These are phyloP conservation scores for Mimas tiliae DNA, from an alignment of 2,888 invertebrate genomes.

Conservation along the genomic window DNA sequence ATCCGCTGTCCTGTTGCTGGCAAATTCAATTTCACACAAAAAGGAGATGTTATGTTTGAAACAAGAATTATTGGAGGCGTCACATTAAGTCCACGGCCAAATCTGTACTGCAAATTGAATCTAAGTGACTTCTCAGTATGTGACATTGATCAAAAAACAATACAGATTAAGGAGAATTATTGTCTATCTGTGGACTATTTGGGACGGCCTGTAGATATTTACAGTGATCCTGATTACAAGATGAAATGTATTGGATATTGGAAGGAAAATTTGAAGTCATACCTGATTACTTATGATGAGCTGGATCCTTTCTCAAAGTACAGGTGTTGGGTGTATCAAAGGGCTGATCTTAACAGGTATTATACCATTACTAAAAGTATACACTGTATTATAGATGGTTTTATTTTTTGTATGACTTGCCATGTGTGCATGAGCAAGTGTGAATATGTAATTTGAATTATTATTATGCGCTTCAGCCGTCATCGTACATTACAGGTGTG, in stretches of 20 bases:
- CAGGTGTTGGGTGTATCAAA: conserved; percentile 98
- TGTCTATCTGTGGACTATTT: conserved; percentile 98
- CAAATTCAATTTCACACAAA: conserved; percentile 97
- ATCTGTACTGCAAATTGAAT: conserved; percentile 95
- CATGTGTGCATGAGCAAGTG: too few relatives aligned
- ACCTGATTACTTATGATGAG: conserved; percentile 97
- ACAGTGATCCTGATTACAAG: conserved; percentile 97
- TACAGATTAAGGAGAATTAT: conserved; percentile 97
- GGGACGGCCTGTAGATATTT: conserved; percentile 97
- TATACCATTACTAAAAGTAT: conserved; percentile 2
- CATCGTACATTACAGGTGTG: too few relatives aligned
- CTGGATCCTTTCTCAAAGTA: conserved; percentile 97
- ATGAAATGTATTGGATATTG: conserved; percentile 99
- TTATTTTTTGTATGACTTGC: too few relatives aligned
- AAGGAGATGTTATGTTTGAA: conserved; percentile 94
- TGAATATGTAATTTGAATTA: too few relatives aligned
- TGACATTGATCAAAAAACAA: conserved; percentile 96
- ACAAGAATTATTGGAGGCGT: conserved; percentile 98
- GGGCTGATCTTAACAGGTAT: conserved; percentile 95
- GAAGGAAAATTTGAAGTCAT: conserved; percentile 98
- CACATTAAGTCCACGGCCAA: conserved; percentile 96
- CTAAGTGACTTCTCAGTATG: conserved; percentile 98
- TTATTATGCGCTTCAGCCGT: too few relatives aligned
- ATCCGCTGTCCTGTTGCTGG: conserved; percentile 98
- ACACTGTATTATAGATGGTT: too few relatives aligned